These are phyloP conservation scores for Penaeus chinensis DNA, from an alignment of 1,140 invertebrate species.

Conservation along the genomic window DNA sequence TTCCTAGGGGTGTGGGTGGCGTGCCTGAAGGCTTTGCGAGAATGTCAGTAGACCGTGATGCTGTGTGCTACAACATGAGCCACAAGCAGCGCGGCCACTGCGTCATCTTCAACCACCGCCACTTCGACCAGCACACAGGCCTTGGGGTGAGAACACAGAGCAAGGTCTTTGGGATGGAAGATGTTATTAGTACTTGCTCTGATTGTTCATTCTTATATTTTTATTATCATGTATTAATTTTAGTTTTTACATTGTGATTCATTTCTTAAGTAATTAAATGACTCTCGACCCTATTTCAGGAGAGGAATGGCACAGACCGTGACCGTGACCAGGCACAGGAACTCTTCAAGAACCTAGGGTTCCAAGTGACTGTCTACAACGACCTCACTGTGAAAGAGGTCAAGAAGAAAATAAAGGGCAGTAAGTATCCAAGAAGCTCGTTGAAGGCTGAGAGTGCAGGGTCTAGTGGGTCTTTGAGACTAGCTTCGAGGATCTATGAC, in stretches of 20 bases:
- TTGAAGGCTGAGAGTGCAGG: background rate
- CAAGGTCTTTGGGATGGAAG: no score
- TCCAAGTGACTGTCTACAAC: slow-evolving; percentile 78
- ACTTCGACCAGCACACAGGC: slow-evolving; percentile 67
- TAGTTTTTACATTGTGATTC: background rate
- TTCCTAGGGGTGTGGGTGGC: no score
- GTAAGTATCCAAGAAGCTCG: slow-evolving; percentile 66
- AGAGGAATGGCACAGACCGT: slow-evolving; percentile 70
- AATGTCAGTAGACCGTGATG: no score
- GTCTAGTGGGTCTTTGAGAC: no score
- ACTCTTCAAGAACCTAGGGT: slow-evolving; percentile 78
- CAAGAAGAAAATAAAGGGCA: slow-evolving; percentile 74
- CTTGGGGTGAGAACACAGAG: slow-evolving; percentile 63
- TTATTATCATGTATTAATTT: no score
- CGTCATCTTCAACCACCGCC: slow-evolving; percentile 73
- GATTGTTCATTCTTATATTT: no score
- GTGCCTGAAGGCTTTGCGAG: no score
- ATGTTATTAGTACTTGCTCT: no score
- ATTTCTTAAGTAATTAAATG: background rate
- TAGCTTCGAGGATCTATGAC: no score
- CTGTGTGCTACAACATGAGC: slow-evolving; percentile 71
- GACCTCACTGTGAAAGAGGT: slow-evolving; percentile 77
- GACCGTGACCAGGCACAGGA: slow-evolving; percentile 74
- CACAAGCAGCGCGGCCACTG: slow-evolving; percentile 70
- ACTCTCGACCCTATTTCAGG: slow-evolving; percentile 28